Base-by-base conservation (phyloP, 2,797 vertebrate genomes). In the Percopsis omiscomaycus region DNA sequence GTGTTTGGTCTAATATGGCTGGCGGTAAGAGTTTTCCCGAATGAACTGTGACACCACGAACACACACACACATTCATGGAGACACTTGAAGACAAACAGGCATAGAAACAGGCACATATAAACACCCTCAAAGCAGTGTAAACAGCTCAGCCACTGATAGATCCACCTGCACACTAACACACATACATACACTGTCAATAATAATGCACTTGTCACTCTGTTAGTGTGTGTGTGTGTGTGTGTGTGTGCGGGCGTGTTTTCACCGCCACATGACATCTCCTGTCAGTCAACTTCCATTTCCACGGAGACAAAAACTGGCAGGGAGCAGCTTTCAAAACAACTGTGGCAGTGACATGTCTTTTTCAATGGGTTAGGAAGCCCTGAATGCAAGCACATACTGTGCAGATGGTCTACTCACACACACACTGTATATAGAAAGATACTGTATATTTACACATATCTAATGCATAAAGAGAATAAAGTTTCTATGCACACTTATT, bases 221-320 rank as follows among this genome's bases (percentile, higher is more conserved):
- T 32, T 3, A 3, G 30, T 32, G 30, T 32, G 30, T 32, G 32
- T 32, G 32, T 32, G 32, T 32, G 32, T 32, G 32, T 32, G 30
- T 5, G 32, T 32, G 32, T 4, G 32, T 32, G 32, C 6, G 32
- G 4, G 32, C 1, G 32, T 32, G 32, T 32, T 32, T 32, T 32
- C 3, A 56, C 58, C 50, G 67, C 61, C 59, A 45, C 51, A 42
- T 56, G 79, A 63, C 52, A 14, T 44, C 61, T 6, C 55, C 71
- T 74, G 72, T 78, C 81, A 83, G 48, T 86, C 64, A 64, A 0
- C 27, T 60, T 52, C 48, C 2, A 60, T 47, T n/a, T 12, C 13
- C 56, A 54, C 1, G 13, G 52, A 71, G 54, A 65, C 29, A 42
- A 3, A 48, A 56, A 60, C 47, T 30, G 62, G 64, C 64, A 69